Evolutionary conservation across 2,797 vertebrate species (phyloP).

Genomic region (Periparus ater): DNA sequence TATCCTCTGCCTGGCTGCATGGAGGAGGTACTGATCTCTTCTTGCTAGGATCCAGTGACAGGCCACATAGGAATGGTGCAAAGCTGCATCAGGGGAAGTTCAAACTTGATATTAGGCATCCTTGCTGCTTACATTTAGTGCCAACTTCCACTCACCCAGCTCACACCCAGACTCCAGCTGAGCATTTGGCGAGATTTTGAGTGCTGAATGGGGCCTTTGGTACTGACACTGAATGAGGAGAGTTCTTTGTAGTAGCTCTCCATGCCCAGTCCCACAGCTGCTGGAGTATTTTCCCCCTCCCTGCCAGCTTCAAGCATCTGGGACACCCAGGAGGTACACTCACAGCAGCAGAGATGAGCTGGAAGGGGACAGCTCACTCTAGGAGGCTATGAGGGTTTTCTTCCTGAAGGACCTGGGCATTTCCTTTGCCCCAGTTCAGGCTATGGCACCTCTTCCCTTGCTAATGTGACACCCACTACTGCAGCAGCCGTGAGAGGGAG

Average conservation of each 20-base stretch:
- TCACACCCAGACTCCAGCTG: not conserved
- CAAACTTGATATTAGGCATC: not conserved
- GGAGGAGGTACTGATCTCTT: not conserved
- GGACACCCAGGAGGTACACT: not conserved
- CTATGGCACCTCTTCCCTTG: not conserved
- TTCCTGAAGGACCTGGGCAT: not conserved
- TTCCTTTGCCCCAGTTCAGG: not conserved
- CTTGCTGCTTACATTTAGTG: not conserved
- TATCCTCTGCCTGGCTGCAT: not conserved
- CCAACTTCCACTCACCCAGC: not conserved
- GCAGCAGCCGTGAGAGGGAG: fast-evolving
- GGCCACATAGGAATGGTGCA: not conserved
- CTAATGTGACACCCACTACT: not conserved
- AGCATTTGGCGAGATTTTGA: fast-evolving
- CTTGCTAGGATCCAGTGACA: not conserved
- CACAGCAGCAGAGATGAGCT: not conserved
- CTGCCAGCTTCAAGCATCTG: not conserved
- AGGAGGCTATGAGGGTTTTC: not conserved
- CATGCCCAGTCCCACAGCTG: not conserved
- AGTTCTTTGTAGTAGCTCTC: not conserved
- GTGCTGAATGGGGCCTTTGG: not conserved
- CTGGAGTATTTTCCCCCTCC: not conserved
- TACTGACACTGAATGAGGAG: not conserved
- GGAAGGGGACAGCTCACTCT: not conserved
- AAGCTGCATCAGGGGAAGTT: not conserved